phyloP scores from a whole-genome alignment of 2,797 vertebrate species.

The Iguana delicatissima region DNA sequence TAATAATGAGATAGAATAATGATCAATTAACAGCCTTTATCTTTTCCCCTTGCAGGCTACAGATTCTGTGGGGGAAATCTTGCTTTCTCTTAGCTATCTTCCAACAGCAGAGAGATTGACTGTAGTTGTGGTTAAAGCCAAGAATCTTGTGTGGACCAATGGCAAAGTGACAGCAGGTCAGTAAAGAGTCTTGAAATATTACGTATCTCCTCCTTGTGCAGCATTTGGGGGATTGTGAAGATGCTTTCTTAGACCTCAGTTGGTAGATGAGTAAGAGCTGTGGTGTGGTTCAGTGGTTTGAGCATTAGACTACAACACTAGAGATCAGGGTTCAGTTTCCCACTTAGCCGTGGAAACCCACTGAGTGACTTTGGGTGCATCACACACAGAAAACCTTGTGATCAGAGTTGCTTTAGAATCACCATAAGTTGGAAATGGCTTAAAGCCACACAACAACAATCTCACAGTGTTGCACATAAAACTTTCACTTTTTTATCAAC shows the following conservation, averaged over 20 bases:
- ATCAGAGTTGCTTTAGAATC: too few relatives aligned
- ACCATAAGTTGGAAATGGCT: too few relatives aligned
- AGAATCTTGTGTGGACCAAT: conserved; percentile 93
- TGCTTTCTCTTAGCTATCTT: conserved; percentile 96
- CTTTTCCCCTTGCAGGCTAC: conserved; percentile 80
- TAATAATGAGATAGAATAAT: neutral
- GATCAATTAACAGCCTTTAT: accelerated
- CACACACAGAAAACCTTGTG: too few relatives aligned
- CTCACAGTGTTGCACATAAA: neutral
- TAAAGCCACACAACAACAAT: too few relatives aligned
- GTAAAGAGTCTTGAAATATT: neutral
- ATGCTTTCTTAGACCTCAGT: neutral
- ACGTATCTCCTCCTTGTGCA: accelerated
- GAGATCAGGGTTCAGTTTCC: too few relatives aligned
- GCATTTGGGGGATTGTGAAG: neutral
- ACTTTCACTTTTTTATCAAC: neutral
- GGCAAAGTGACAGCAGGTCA: conserved; percentile 93
- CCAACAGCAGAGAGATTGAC: conserved; percentile 97
- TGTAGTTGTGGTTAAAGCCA: conserved; percentile 97
- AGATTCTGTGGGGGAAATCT: conserved; percentile 94
- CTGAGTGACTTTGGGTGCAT: too few relatives aligned
- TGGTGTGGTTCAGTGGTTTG: neutral
- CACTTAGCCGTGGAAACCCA: too few relatives aligned
- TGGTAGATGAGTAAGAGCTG: neutral
- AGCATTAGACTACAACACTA: too few relatives aligned